These are phyloP conservation scores for Taenioides sp. DNA, from an alignment of 2,797 vertebrate genomes.

Conservation along the genomic window DNA sequence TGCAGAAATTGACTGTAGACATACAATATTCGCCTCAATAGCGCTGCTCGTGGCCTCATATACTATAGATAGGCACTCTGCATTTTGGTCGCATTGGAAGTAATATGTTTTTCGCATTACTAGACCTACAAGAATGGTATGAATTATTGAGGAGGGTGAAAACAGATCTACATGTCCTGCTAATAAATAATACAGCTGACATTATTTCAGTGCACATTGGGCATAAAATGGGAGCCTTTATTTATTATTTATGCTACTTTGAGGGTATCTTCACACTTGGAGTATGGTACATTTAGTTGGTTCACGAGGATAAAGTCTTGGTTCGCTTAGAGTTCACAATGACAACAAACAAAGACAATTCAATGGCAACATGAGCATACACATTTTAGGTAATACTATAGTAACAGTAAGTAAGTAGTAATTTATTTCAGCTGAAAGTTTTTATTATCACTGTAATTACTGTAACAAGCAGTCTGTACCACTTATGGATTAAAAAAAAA, in stretches of 20 bases:
- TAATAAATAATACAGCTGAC: conserved; percentile 9
- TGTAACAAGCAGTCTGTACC: too few relatives aligned
- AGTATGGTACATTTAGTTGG: conserved; percentile 10
- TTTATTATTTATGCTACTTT: conserved; percentile 20
- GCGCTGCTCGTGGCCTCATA: conserved; percentile 25
- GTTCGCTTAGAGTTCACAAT: conserved; percentile 7
- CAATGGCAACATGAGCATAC: not conserved
- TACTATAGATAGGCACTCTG: conserved; percentile 10
- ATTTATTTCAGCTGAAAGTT: too few relatives aligned
- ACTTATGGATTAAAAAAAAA: too few relatives aligned
- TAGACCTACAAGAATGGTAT: conserved; percentile 1
- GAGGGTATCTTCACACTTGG: conserved; percentile 19
- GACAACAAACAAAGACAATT: not conserved
- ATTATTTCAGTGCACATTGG: conserved; percentile 6
- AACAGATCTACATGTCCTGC: conserved; percentile 20
- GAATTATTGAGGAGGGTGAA: conserved; percentile 16
- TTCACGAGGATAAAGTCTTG: conserved; percentile 2
- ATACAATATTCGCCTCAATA: conserved; percentile 47
- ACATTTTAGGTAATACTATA: not conserved
- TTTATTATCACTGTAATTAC: too few relatives aligned
- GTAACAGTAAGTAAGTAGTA: too few relatives aligned
- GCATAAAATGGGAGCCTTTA: conserved; percentile 19
- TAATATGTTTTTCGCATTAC: conserved; percentile 19
- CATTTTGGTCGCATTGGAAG: conserved; percentile 17
- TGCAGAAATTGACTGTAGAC: conserved; percentile 42